These are phyloP conservation scores for Anastrepha obliqua DNA, from an alignment of 1,140 invertebrate species.

Conservation along the genomic window DNA sequence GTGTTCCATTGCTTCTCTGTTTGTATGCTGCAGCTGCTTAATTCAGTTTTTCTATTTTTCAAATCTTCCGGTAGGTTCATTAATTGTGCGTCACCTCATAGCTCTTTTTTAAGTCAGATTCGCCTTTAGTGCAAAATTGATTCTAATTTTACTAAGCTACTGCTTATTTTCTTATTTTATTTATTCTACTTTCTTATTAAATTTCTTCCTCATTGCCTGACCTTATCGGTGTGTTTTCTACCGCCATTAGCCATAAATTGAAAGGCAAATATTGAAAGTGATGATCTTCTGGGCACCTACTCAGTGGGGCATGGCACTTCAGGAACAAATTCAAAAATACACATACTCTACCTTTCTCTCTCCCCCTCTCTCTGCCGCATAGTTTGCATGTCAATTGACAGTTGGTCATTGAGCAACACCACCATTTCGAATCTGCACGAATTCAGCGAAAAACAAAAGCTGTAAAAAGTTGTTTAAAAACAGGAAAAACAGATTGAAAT, in stretches of 20 bases:
- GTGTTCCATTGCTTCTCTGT: too few relatives aligned
- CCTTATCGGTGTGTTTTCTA: background rate
- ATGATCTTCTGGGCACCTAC: background rate
- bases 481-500: conserved; percentile 60
- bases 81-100: too few relatives aligned
- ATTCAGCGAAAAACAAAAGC: conserved; percentile 5
- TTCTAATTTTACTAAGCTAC: too few relatives aligned
- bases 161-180: background rate
- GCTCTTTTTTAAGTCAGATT: too few relatives aligned
- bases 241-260: conserved; percentile 53
- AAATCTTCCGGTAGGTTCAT: too few relatives aligned
- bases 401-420: background rate
- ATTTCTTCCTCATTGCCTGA: background rate
- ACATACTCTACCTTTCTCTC: too few relatives aligned
- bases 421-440: background rate
- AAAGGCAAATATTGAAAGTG: conserved; percentile 50
- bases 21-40: too few relatives aligned
- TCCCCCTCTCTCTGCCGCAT: background rate
- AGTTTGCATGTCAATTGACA: conserved; percentile 6
- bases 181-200: conserved; percentile 7
- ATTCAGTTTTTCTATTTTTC: too few relatives aligned
- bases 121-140: too few relatives aligned
- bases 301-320: background rate
- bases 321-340: background rate
- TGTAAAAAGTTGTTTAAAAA: conserved; percentile 54